Conservation (phyloP, 2,797 vertebrate genomes). For the Melanotaenia maccullochi region DNA sequence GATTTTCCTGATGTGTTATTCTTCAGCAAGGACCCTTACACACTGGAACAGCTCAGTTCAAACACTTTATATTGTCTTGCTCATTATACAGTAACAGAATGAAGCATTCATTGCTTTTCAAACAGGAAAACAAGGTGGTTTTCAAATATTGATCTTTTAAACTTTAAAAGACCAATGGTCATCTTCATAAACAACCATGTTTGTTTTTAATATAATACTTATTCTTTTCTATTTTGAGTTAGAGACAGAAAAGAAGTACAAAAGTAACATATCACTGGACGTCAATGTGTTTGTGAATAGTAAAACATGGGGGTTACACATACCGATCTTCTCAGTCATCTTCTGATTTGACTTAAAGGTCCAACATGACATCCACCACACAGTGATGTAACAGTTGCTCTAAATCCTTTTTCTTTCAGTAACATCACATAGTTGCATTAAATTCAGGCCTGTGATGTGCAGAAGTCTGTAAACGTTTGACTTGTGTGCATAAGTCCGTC, state of each 20-base stretch:
- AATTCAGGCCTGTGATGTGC: slow-evolving; percentile 21
- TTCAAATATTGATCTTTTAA: slow-evolving; percentile 13
- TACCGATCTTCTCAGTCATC: slow-evolving; percentile 16
- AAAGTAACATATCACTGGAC: slow-evolving; percentile 50
- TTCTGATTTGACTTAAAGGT: slow-evolving; percentile 19
- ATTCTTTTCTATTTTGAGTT: slow-evolving; percentile 44
- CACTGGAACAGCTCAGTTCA: slow-evolving; percentile 26
- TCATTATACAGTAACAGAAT: slow-evolving; percentile 75
- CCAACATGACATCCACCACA: slow-evolving; percentile 12
- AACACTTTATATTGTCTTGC: slow-evolving; percentile 21
- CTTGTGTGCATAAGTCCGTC: slow-evolving; percentile 22
- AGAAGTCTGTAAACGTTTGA: slow-evolving; percentile 42
- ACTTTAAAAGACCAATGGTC: slow-evolving; percentile 27
- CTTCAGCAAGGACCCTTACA: slow-evolving; percentile 13
- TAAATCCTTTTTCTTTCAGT: slow-evolving; percentile 9
- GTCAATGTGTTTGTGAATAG: slow-evolving; percentile 35
- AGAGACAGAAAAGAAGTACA: slow-evolving; percentile 40
- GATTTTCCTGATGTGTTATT: background rate
- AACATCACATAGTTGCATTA: slow-evolving; percentile 12
- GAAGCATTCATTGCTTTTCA: slow-evolving; percentile 15
- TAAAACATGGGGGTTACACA: slow-evolving; percentile 40
- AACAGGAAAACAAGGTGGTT: slow-evolving; percentile 33
- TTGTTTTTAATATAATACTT: slow-evolving; percentile 59
- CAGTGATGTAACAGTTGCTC: slow-evolving; percentile 10
- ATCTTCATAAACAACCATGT: slow-evolving; percentile 43